Percentiles rank a stretch among this genome's conserved stretches.
Evolutionary conservation across 2,113 vertebrate genomes (phyloP).

Genomic region (Felis chaus): DNA sequence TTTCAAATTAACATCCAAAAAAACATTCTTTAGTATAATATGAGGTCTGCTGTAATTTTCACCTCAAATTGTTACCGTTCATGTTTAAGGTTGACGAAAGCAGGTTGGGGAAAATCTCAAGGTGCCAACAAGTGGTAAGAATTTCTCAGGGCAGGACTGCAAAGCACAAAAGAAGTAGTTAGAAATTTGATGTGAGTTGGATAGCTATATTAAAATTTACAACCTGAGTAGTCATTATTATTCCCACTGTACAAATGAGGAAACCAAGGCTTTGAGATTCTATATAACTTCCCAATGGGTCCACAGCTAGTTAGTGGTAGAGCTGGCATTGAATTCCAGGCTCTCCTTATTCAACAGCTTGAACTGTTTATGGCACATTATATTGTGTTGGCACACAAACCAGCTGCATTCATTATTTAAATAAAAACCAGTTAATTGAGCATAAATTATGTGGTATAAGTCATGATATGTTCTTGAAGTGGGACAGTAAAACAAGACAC

Average conservation of each 20-base stretch:
- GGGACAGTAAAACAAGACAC: neutral
- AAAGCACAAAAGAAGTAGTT: neutral
- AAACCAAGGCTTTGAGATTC: neutral
- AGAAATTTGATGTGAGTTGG: neutral
- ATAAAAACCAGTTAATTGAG: neutral
- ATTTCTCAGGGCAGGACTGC: neutral
- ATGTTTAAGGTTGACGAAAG: neutral
- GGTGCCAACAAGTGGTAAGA: neutral
- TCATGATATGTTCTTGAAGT: neutral
- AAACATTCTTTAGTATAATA: neutral
- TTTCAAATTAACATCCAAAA: neutral
- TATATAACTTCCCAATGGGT: neutral
- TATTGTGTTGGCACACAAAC: neutral
- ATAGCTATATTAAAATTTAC: neutral
- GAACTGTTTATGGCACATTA: neutral
- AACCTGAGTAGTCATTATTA: neutral
- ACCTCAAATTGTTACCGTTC: neutral
- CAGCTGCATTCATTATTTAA: neutral
- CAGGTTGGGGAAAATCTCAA: neutral
- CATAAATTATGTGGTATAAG: neutral
- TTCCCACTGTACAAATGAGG: neutral
- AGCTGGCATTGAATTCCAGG: neutral
- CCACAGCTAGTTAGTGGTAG: neutral
- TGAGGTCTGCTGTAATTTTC: neutral
- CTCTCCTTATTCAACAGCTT: neutral